A percentile compares a stretch with the other conserved stretches of the same genome.
phyloP scores from a whole-genome alignment of 2,888 invertebrate species.

The Acleris emargana region DNA sequence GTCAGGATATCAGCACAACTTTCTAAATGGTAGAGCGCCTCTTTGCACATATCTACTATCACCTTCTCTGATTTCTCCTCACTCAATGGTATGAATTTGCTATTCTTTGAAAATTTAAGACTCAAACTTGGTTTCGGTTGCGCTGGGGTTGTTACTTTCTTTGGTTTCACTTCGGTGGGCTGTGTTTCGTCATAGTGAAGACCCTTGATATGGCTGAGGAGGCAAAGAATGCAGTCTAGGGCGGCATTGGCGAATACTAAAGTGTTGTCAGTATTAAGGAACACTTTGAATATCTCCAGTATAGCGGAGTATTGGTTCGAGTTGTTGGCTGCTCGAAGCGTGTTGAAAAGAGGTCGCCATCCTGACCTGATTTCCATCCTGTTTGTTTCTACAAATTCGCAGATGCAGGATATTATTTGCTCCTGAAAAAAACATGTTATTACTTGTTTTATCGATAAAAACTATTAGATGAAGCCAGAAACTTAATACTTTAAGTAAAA shows the following conservation, averaged over 20 bases:
- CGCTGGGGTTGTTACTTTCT: constrained; percentile 59
- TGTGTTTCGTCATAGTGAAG: constrained; percentile 84
- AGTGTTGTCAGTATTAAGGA: constrained; percentile 96
- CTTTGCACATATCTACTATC: constrained; percentile 86
- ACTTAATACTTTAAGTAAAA: too few relatives aligned
- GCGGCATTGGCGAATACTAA: constrained; percentile 97
- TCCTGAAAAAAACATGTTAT: constrained; percentile 83
- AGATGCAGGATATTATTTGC: constrained; percentile 96
- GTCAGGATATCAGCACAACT: constrained; percentile 94
- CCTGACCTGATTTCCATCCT: constrained; percentile 96
- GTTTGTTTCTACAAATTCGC: constrained; percentile 97
- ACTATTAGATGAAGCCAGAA: neutral
- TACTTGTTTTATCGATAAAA: neutral
- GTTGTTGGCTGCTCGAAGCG: constrained; percentile 93
- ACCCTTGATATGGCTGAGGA: constrained; percentile 90
- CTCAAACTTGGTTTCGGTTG: constrained; percentile 70
- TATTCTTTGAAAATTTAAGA: constrained; percentile 75
- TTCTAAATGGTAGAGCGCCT: constrained; percentile 93
- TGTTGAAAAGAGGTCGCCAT: constrained; percentile 98
- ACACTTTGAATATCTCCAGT: constrained; percentile 96
- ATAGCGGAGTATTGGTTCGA: constrained; percentile 89
- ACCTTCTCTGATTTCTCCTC: constrained; percentile 78
- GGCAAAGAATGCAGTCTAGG: constrained; percentile 95
- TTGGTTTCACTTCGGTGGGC: constrained; percentile 72
- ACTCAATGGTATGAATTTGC: constrained; percentile 75